Base-by-base conservation (phyloP, 2,113 vertebrate genomes). In the Pseudopipra pipra region DNA sequence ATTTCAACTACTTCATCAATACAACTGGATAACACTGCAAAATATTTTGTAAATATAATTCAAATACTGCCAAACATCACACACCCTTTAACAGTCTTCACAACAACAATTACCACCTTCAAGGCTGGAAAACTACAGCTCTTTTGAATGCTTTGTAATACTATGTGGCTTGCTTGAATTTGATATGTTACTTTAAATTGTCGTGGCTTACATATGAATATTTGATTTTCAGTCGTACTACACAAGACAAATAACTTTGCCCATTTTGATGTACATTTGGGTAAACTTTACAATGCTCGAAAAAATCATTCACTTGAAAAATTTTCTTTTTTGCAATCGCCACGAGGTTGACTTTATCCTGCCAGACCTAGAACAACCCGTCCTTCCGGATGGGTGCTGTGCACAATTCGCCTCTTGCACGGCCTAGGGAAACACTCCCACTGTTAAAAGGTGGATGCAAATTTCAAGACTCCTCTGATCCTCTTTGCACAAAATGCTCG, bases 341-440 rank as follows among this genome's bases (percentile, higher is more conserved):
- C 3, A 20, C 43, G 12, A 20, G 0, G 20, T 4, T 23, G 24
- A 47, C n/a, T 47, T 72, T 13, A 31, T 13, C 58, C 21, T 11
- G 14, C 14, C 37, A 43, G 11, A 20, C 35, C n/a, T 3, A 44
- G 41, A 16, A 0, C 52, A 35, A 4, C 2, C 2, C 8, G 2
- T 6, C 72, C 46, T 41, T 54, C 44, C 1, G 9, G 39, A 35
- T 5, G 3, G 35, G 15, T 12, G 11, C 8, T 14, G 3, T 30
- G n/a, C 18, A 21, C 17, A 8, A 2, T 0, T 16, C 5, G 35
- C 43, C 44, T 30, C 24, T 7, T 5, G 11, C 1, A 8, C 4
- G 0, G 47, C 61, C 61, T 44, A 6, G 1, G 79, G 56, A 56
- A 73, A 39, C 78, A 10, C 22, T 6, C 21, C 11, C 19, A 3